Percentiles rank a stretch among this genome's conserved stretches.
These are phyloP conservation scores for Saccostrea cuccullata DNA, from an alignment of 1,140 invertebrate species.

Conservation along the genomic window DNA sequence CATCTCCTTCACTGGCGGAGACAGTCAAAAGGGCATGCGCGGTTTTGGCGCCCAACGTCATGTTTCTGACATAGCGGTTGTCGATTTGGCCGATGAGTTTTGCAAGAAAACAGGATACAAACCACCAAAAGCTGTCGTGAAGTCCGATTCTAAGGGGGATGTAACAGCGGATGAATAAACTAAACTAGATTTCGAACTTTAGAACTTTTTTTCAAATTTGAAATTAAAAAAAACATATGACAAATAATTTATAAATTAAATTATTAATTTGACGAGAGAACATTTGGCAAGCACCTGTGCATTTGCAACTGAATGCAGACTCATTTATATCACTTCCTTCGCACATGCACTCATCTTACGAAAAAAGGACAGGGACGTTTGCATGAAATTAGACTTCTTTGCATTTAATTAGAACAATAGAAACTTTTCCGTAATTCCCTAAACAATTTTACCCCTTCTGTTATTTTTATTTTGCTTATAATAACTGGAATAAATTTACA, in stretches of 20 bases:
- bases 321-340: background rate
- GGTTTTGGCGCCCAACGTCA: slow-evolving; percentile 93
- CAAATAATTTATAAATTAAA: background rate
- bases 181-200: background rate
- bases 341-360: background rate
- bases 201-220: background rate
- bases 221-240: background rate
- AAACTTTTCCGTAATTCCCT: background rate
- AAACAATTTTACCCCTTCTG: background rate
- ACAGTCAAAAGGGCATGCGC: slow-evolving; percentile 73
- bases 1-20: slow-evolving; percentile 91
- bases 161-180: background rate
- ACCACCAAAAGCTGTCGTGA: slow-evolving; percentile 74
- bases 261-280: background rate
- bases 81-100: slow-evolving; percentile 61
- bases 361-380: background rate
- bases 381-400: background rate
- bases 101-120: slow-evolving; percentile 83
- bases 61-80: slow-evolving; percentile 80
- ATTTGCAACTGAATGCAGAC: background rate
- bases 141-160: slow-evolving; percentile 59
- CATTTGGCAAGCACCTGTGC: background rate
- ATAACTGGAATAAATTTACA: background rate
- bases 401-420: background rate
- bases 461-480: background rate